These are phyloP conservation scores for Eretmochelys imbricata DNA, from an alignment of 2,113 vertebrate species.

Conservation along the genomic window DNA sequence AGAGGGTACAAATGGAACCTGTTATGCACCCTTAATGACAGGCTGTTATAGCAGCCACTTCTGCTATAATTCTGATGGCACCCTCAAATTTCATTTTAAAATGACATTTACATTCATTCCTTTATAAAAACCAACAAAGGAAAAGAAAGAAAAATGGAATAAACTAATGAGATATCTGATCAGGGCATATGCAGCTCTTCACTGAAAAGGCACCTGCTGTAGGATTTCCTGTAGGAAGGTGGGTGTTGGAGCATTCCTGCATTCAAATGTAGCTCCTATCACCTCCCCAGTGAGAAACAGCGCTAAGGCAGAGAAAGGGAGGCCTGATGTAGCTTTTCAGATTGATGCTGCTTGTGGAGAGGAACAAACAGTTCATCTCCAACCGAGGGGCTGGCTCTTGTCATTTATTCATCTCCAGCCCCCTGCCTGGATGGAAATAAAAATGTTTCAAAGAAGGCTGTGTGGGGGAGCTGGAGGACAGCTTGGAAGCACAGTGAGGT, in stretches of 20 bases:
- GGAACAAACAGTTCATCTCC: slow-evolving; percentile 71
- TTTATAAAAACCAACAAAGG: slow-evolving; percentile 23
- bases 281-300: slow-evolving; percentile 15
- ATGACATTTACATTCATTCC: neutral
- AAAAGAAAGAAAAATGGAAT: slow-evolving; percentile 1
- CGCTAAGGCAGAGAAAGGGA: slow-evolving; percentile 47
- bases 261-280: slow-evolving; percentile 58
- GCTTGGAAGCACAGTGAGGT: slow-evolving; percentile 71
- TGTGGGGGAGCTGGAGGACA: slow-evolving; percentile 64
- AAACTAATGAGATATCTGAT: slow-evolving; percentile 35
- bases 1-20: neutral
- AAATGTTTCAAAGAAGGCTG: slow-evolving; percentile 70
- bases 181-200: slow-evolving; percentile 38
- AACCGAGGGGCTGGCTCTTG: slow-evolving; percentile 70
- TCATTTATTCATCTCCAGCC: slow-evolving; percentile 75
- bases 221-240: slow-evolving; percentile 20
- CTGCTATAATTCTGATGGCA: neutral
- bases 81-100: neutral
- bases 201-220: slow-evolving; percentile 46
- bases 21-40: neutral
- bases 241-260: slow-evolving; percentile 38
- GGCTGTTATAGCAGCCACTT: neutral
- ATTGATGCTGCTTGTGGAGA: slow-evolving; percentile 69
- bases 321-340: slow-evolving; percentile 65
- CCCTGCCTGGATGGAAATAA: slow-evolving; percentile 74